Percentiles rank a stretch among this genome's conserved stretches.
Conservation (phyloP, 2,797 vertebrate genomes). For the Acanthurus lineatus region DNA sequence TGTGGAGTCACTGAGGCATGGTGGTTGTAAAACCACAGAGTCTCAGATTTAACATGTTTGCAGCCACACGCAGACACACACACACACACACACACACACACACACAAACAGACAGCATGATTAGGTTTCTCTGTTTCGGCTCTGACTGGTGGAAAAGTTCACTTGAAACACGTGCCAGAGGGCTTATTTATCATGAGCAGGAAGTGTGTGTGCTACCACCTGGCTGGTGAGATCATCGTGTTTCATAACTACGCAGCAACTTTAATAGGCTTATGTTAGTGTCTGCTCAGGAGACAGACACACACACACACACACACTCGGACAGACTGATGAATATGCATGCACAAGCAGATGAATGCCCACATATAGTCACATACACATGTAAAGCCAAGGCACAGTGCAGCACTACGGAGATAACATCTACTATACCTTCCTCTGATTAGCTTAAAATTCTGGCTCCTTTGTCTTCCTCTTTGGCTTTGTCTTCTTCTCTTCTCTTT, state of each 20-base stretch:
- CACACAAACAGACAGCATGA: slow-evolving; percentile 17
- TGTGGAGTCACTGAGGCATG: slow-evolving; percentile 46
- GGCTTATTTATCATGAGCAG: slow-evolving; percentile 42
- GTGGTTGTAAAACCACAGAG: slow-evolving; percentile 53
- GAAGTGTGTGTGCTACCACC: slow-evolving; percentile 56
- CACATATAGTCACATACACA: neutral
- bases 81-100: slow-evolving; percentile 1
- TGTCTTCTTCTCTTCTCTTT: slow-evolving; percentile 26
- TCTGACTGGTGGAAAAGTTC: slow-evolving; percentile 25
- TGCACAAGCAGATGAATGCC: slow-evolving; percentile 25
- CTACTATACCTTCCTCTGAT: slow-evolving; percentile 5
- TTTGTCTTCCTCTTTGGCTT: slow-evolving; percentile 42
- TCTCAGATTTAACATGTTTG: slow-evolving; percentile 48
- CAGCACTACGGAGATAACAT: neutral
- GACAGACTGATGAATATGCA: slow-evolving; percentile 29
- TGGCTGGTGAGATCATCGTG: slow-evolving; percentile 69
- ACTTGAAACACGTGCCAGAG: slow-evolving; percentile 26
- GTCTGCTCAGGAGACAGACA: slow-evolving; percentile 33
- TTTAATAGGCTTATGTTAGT: slow-evolving; percentile 74
- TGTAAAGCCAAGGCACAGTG: neutral
- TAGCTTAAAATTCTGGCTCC: slow-evolving; percentile 3
- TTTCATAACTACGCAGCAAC: slow-evolving; percentile 68
- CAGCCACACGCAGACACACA: slow-evolving; percentile 31
- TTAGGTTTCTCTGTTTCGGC: slow-evolving; percentile 33
- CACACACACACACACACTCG: slow-evolving; percentile 34